Evolutionary conservation across 1,140 invertebrate species (phyloP), one percentile per base, ranked within the genome.

Genomic region (Triops cancriformis): DNA sequence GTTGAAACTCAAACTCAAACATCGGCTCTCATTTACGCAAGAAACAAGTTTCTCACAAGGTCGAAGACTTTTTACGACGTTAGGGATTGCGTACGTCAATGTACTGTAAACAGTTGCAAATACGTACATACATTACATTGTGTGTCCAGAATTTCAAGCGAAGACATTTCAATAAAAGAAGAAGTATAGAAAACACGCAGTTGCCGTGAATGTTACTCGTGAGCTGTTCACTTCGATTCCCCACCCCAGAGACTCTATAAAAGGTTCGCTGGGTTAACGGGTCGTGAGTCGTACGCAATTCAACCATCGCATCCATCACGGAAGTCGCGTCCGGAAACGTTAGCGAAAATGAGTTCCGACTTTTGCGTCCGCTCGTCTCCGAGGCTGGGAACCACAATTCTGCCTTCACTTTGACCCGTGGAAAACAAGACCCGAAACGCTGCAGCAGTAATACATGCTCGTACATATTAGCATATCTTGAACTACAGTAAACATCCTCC

Each of bases 321-420:
- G 51, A 64, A 64, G 51, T 64, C 14, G 14, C 4, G 14, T 64
- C 51, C 51, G 51, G 51, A 64, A 64, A 64, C 51, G 51, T 64
- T 64, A 64, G 51, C 51, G 51, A 64, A 64, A 64, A 64, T 64
- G 51, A 64, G 51, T 64, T 64, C 51, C 51, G 51, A 64, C 51
- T 64, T 23, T 12, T 64, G 5, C 2, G 4, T 23, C 51, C 51
- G 14, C 14, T 23, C 10, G 9, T 23, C 45, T 23, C 45, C 14
- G 3, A 64, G 6, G 2, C 31, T 37, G 2, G 7, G 31, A 37
- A 2, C 7, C 31, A 37, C 31, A 37, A 37, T 37, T 37, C 2
- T 37, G 31, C 31, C 2, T 37, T 37, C 31, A 37, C 7, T 37
- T 37, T 37, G 2, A 7, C 31, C 31, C 31, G 7, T 37, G 31